These are phyloP conservation scores for Drosophila nigritarsus DNA, from an alignment of 2,888 invertebrate species.

Conservation along the genomic window DNA sequence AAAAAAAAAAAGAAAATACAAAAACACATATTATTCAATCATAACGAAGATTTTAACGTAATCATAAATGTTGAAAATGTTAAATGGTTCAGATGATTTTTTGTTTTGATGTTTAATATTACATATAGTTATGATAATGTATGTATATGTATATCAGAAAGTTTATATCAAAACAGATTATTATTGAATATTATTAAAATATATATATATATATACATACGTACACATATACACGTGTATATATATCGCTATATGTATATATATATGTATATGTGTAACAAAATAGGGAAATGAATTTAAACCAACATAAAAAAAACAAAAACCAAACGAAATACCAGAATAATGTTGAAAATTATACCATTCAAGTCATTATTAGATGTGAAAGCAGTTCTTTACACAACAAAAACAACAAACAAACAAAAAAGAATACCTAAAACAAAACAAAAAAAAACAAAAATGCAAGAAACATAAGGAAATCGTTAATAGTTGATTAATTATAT, in stretches of 20 bases:
- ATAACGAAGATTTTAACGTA: conserved; percentile 71
- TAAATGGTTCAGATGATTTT: conserved; percentile 71
- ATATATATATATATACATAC: conserved; percentile 34
- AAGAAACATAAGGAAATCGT: conserved; percentile 70
- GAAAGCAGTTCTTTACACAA: conserved; percentile 76
- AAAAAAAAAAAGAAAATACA: conserved; percentile 4
- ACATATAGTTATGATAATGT: conserved; percentile 71
- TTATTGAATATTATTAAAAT: conserved; percentile 50
- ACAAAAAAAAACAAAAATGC: conserved; percentile 44
- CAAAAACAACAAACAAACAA: conserved; percentile 46
- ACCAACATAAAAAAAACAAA: conserved; percentile 43
- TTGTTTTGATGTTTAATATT: conserved; percentile 62
- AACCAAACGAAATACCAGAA: conserved; percentile 52
- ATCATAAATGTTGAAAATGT: conserved; percentile 77
- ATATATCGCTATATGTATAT: conserved; percentile 39
- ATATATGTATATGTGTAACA: conserved; percentile 59
- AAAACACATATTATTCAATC: conserved; percentile 71
- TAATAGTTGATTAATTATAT: conserved; percentile 82
- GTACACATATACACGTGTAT: conserved; percentile 37
- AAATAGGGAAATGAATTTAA: conserved; percentile 80
- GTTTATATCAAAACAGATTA: conserved; percentile 57
- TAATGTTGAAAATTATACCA: conserved; percentile 75
- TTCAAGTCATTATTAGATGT: conserved; percentile 81
- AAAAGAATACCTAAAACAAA: conserved; percentile 43
- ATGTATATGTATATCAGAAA: conserved; percentile 75